Evolutionary conservation across 2,113 vertebrate genomes (phyloP), one percentile per base, ranked within the genome.

Genomic region (Thamnophis sirtalis): DNA sequence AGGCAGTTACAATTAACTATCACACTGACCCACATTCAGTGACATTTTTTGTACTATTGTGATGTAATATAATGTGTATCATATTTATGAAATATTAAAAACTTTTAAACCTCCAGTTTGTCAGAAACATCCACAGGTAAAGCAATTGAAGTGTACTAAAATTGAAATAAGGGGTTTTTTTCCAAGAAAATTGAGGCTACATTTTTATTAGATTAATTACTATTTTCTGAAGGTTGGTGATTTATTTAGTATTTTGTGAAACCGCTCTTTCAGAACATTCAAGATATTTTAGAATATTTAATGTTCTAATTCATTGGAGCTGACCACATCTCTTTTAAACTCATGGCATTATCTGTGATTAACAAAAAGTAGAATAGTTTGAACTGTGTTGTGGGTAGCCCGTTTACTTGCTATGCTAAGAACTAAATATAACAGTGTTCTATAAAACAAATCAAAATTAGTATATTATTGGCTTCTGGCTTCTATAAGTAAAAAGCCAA

Each of bases 371-470:
- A 96, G 96, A 96, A 95, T 94, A 95, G 28, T 86, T 95, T 95
- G 92, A 95, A 94, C 93, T 92, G 17, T 43, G 5, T 10, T 92
- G 0, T 87, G 73, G 93, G 95, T 93, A 95, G 95, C 90, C 95
- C 94, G 95, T 96, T 97, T 95, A 96, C 95, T 97, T 96, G 94
- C 95, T 94, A 96, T 94, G 95, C 95, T 96, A 97, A 96, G 96
- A 97, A 96, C 96, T 97, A 33, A 28, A 22, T 88, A 49, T 21
- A 50, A 49, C 93, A 95, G 94, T 93, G 95, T 96, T 96, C 95
- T 93, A 96, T 96, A 94, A 96, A 94, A 94, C 95, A 22, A 49
- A 87, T 92, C 93, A 95, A 92, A 96, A 94, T 93, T 92, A 93
- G 90, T 95, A 93, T 88, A 84, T 88, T 96, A 93, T 95, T 95